Conservation (phyloP, 2,113 vertebrate genomes). For the Rhinolophus sinicus region DNA sequence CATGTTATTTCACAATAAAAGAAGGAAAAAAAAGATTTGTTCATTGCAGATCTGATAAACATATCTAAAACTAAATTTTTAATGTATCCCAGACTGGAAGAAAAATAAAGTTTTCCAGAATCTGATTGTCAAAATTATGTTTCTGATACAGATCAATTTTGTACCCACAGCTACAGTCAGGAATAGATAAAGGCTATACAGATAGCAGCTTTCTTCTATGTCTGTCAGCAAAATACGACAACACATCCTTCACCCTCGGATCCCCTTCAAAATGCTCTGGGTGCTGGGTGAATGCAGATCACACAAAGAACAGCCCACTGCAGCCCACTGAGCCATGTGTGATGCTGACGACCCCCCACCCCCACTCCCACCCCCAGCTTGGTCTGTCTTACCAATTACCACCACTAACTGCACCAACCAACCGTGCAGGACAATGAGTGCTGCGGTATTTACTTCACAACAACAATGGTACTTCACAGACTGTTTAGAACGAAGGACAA, state of each 20-base stretch:
- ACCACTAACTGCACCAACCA: no score
- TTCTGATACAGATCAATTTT: slow-evolving; percentile 41
- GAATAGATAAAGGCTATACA: slow-evolving; percentile 16
- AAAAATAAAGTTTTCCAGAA: background rate
- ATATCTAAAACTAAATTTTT: slow-evolving; percentile 24
- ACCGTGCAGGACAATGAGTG: background rate
- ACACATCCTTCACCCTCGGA: background rate
- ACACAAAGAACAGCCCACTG: background rate
- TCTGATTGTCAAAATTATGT: background rate
- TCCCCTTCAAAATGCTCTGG: background rate
- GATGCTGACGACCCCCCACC: background rate
- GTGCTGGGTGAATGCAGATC: background rate
- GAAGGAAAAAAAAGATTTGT: background rate
- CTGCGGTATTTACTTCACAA: background rate
- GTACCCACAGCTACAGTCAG: slow-evolving; percentile 4
- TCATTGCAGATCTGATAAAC: background rate
- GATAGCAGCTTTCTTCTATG: background rate
- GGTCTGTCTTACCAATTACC: background rate
- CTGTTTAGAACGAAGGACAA: no score
- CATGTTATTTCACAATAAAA: background rate
- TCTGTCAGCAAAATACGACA: background rate
- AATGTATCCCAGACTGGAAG: background rate
- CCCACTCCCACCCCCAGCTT: background rate
- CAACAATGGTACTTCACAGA: background rate
- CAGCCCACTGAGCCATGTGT: background rate